Base-by-base conservation (phyloP, 2,888 invertebrate genomes). In the Sipha maydis region DNA sequence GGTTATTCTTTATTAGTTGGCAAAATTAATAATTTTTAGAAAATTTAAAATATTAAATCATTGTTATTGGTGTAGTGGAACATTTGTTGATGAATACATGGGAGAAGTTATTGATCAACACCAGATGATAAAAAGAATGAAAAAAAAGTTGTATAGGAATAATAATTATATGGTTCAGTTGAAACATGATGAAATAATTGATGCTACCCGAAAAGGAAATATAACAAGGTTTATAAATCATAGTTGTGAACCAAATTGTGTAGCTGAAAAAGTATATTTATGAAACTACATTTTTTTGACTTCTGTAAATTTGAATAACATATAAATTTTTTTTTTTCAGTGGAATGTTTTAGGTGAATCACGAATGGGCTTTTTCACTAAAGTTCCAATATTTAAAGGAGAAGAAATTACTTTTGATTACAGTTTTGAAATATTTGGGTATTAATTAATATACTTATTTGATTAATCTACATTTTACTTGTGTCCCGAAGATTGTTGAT, bases 401-500 rank as follows among this genome's bases (percentile, higher is more conserved):
- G 98, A 99, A 92, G 99, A 99, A 93, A 95, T 99, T 83, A 99
- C 99, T 0, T 99, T 99, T 92, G 99, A 99, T 92, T 99, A 99
- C 92, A 97, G 98, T 92, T 98, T 99, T 92, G 97, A 99, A 92
- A 94, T 98, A 91, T 99, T 98, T 93, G 99, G 97, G 97, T 97
- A 92, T 92, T 93, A 92, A 8, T 56, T 25, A 76, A 11, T 48
- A 8, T 48, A 31, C 9, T 19, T n/a, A n/a, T 34, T 34, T 34
- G 4, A 34, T 3, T 34, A 4, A 4, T 2, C 34, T 34, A 34
- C 34, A 34, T 34, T 2, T 34, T 34, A 3, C 34, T 34, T 34
- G 34, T 4, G 34, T 34, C 34, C 34, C 34, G 34, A 34, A 34
- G 34, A 34, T 34, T 34, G 34, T 34, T 34, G 34, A 34, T 34